These are phyloP conservation scores for Danionella dracula DNA, from an alignment of 2,797 vertebrate species.

Conservation along the genomic window DNA sequence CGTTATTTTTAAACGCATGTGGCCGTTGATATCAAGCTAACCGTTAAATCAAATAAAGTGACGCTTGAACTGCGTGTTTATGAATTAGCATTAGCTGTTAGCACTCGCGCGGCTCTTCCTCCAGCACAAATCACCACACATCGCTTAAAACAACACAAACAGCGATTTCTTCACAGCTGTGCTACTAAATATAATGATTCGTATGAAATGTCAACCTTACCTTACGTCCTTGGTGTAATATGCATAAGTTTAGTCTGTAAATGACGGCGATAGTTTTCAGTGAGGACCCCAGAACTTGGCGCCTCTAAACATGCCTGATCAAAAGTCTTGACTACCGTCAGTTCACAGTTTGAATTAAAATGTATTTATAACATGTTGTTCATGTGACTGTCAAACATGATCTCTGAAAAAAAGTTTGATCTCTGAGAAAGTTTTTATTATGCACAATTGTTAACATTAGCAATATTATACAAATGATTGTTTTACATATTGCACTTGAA, in stretches of 20 bases:
- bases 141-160: not conserved
- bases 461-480: too few species aligned
- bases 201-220: not conserved
- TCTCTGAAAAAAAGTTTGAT: too few species aligned
- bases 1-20: not conserved
- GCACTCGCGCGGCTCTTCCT: not conserved
- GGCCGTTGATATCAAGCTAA: not conserved
- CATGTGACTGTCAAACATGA: too few species aligned
- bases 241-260: slow-evolving; percentile 7
- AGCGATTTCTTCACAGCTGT: not conserved
- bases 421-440: too few species aligned
- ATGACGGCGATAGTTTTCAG: not conserved
- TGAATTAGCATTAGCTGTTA: slow-evolving; percentile 30
- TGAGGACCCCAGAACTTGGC: slow-evolving; percentile 1
- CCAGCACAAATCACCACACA: too few species aligned
- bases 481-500: too few species aligned
- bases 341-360: too few species aligned
- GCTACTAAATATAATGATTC: too few species aligned
- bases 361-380: too few species aligned
- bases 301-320: slow-evolving; percentile 1
- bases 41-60: not conserved
- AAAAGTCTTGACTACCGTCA: too few species aligned
- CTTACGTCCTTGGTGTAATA: not conserved
- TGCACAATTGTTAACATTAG: too few species aligned
- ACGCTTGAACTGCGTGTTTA: not conserved